phyloP scores from a whole-genome alignment of 2,797 vertebrate genomes.

The Enteromius trimaculatus region DNA sequence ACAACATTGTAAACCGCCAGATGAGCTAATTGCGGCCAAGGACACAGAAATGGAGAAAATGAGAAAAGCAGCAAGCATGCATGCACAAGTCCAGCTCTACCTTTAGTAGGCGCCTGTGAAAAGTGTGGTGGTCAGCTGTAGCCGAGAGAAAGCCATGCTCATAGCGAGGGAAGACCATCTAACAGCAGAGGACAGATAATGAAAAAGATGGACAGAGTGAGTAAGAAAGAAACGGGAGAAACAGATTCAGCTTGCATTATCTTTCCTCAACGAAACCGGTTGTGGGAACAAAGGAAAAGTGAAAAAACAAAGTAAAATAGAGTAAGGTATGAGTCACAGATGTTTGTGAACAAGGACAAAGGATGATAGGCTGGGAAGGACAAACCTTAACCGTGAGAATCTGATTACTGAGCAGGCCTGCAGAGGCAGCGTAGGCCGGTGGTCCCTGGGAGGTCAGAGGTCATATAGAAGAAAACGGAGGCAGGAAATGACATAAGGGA shows the following conservation, averaged over 20 bases:
- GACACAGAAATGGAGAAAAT: constrained; percentile 41
- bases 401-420: constrained; percentile 83
- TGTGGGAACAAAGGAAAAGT: constrained; percentile 14
- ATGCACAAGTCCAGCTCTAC: constrained; percentile 77
- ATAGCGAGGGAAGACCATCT: constrained; percentile 91
- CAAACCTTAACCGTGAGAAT: constrained; percentile 84
- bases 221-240: constrained; percentile 17
- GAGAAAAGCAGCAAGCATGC: constrained; percentile 46
- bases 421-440: constrained; percentile 70
- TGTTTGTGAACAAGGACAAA: background rate
- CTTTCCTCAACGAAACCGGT: constrained; percentile 21
- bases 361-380: constrained; percentile 55
- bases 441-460: constrained; percentile 73
- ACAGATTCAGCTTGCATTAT: background rate
- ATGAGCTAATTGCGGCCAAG: constrained; percentile 46
- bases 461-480: constrained; percentile 52
- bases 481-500: constrained; percentile 34
- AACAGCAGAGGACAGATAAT: constrained; percentile 35
- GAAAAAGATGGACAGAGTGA: constrained; percentile 29
- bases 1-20: constrained; percentile 51
- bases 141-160: constrained; percentile 86
- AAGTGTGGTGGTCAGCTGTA: constrained; percentile 80
- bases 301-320: background rate
- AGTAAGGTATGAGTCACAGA: constrained; percentile 23
- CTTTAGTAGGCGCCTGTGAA: constrained; percentile 87